Evolutionary conservation across 1,140 invertebrate species (phyloP).

Genomic region (Drosophila cardini): DNA sequence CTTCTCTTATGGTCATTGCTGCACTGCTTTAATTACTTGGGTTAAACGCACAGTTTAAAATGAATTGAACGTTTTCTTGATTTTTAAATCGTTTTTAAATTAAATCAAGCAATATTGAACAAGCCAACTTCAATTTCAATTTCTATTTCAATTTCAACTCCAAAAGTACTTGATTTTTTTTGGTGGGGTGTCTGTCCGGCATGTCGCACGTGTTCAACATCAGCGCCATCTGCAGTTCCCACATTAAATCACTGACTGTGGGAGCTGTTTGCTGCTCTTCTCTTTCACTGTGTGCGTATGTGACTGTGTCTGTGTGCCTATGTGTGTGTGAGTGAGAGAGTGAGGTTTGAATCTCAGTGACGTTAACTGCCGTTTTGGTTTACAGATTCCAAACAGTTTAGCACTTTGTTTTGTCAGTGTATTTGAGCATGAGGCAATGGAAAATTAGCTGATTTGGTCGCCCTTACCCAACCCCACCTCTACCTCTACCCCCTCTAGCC

Average conservation of each 20-base stretch:
- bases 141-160: conserved; percentile 24
- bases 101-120: conserved; percentile 67
- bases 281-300: not conserved
- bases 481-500: not conserved
- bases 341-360: conserved; percentile 33
- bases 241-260: conserved; percentile 71
- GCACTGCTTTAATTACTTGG: conserved; percentile 75
- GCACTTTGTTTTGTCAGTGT: conserved; percentile 19
- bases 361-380: conserved; percentile 46
- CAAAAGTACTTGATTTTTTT: not conserved
- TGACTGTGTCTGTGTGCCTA: not conserved
- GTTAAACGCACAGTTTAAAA: conserved; percentile 80
- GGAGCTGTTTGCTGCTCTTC: conserved; percentile 24
- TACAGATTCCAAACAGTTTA: conserved; percentile 46
- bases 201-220: conserved; percentile 60
- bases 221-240: conserved; percentile 57
- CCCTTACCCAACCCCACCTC: not conserved
- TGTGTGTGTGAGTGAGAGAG: not conserved
- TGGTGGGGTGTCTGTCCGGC: conserved; percentile 15
- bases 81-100: conserved; percentile 83
- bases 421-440: conserved; percentile 32
- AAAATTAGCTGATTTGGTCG: conserved; percentile 42
- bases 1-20: conserved; percentile 40
- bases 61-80: conserved; percentile 66
- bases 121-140: conserved; percentile 3